Base-by-base conservation (phyloP, 2,888 invertebrate genomes). In the Synanthedon tipuliformis region DNA sequence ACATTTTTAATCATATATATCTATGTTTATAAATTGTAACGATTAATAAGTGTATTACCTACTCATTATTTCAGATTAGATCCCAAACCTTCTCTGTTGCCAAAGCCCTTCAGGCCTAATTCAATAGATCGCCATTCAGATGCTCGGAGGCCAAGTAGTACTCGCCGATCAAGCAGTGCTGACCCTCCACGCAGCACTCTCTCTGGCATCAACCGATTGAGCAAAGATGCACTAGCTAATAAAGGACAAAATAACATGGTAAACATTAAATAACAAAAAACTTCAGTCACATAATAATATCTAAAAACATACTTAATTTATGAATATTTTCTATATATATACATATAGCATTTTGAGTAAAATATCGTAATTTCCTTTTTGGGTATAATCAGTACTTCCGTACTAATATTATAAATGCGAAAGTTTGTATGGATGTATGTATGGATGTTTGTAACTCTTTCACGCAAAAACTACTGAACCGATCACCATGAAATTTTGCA, bases 121-220 rank as follows among this genome's bases (percentile, higher is more conserved):
- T 86, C 86, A 1, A 79, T 70, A 0, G 86, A 86, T 57, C 76
- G 85, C 0, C 57, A 76, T 3, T 85, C 86, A 2, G 86, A 86
- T 52, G 66, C 73, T 0, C 74, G 77, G 0, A 60, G 81, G 10
- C 80, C 83, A 0, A 83, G 81, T 27, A 60, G 70, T 0, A 75
- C 77, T 0, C 68, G 68, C 13, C 73, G 87, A 1, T 83, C 85
- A 0, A 86, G 79, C 59, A 85, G 85, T 53, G 82, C 82, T 0
- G 86, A 87, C 40, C 76, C 82, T 0, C 66, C 75, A 0, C 66
- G 82, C 4, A 67, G 63, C 16, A 79, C 81, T 0, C 65, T 77
- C n/a, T 77, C 69, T 1, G 71, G 34, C 34, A 34, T 59, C 0
- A 63, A 54, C 1, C 62, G 80, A 12, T 65, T 76, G 8, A 82